Base-by-base conservation (phyloP, 2,113 vertebrate species). In the Melanostigma gelatinosum region DNA sequence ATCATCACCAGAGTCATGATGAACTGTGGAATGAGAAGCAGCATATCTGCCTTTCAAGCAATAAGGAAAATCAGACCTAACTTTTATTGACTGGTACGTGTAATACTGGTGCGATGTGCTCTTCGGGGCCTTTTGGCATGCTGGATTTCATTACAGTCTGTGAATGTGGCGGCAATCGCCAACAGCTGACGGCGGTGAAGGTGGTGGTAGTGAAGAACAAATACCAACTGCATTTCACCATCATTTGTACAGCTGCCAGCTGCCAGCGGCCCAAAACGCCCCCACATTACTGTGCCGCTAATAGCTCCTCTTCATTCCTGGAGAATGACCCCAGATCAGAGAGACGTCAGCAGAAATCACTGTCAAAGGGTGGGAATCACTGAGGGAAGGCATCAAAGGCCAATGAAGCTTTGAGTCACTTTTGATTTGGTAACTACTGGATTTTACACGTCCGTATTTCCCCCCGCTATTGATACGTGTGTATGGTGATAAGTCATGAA, bases 201-300 rank as follows among this genome's bases (percentile, higher is more conserved):
- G 77, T 80, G 67, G 68, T 77, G 76, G 80, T 58, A 10, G 78
- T 61, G 66, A 70, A 77, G 88, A 90, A 86, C 85, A 92, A 94
- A 93, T 91, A 90, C 80, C 93, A 91, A 84, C 88, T 73, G 90
- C 77, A 87, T 93, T 87, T 93, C 83, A 66, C 48, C 75, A 75
- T 85, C 88, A 92, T 93, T 92, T 91, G 93, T 54, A 75, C 96
- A 97, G 96, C 95, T 97, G 96, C 94, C 96, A 97, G 96, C 95
- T 97, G 96, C 94, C 91, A 57, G 82, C 67, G 29, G 79, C 22
- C 68, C 75, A 68, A 85, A 91, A 91, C 77, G 48, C 90, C 90
- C 89, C 89, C 80, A 88, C 93, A 93, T 95, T 92, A 75, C 94
- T 87, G 84, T 71, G 76, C 95, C 86, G 84, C 76, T 91, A 95